Percentiles rank a stretch among this genome's conserved stretches.
phyloP scores from a whole-genome alignment of 2,113 vertebrate genomes.

The Noturus placidus region DNA sequence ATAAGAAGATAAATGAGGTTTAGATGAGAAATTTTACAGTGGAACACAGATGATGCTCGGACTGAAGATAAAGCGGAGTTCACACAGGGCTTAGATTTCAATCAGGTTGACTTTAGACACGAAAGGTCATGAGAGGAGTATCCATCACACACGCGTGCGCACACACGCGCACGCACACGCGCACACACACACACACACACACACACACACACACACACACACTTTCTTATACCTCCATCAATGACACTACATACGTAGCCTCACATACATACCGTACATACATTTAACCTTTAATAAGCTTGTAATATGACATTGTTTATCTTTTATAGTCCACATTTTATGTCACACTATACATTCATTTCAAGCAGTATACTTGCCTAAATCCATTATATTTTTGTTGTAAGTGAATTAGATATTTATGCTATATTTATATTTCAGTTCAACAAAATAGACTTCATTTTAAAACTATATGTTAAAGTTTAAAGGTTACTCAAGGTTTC shows the following conservation, averaged over 20 bases:
- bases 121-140: background rate
- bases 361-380: background rate
- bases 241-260: background rate
- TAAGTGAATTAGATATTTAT: background rate
- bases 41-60: conserved; percentile 39
- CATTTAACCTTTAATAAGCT: background rate
- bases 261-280: background rate
- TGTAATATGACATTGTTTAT: background rate
- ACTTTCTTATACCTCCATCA: background rate
- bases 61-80: conserved; percentile 42
- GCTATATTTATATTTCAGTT: background rate
- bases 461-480: too few species aligned
- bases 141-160: background rate
- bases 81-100: conserved; percentile 68
- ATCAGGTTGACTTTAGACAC: conserved; percentile 41
- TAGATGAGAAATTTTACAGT: conserved; percentile 59
- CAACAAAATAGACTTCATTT: too few species aligned
- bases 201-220: conserved; percentile 6
- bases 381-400: background rate
- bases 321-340: background rate
- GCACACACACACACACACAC: background rate
- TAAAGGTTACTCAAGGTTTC: too few species aligned
- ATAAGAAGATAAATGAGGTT: conserved; percentile 56
- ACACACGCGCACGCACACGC: background rate
- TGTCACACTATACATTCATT: background rate